Evolutionary conservation across 2,888 invertebrate genomes (phyloP).

Genomic region (Folsomia candida): DNA sequence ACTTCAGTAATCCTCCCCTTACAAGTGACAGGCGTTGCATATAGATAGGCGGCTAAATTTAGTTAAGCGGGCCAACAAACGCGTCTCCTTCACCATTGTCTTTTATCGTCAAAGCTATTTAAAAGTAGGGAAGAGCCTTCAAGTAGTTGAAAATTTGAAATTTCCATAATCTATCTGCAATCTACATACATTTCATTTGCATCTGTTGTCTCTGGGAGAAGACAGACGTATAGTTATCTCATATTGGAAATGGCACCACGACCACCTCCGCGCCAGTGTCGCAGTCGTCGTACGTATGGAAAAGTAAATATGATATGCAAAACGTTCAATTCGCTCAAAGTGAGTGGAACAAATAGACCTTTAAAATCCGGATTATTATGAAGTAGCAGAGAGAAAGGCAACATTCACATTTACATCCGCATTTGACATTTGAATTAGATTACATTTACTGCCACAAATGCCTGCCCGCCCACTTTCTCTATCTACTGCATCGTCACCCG

Average conservation of each 20-base stretch:
- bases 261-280: not conserved
- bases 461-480: not conserved
- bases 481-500: too few species aligned
- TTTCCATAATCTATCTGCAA: conserved; percentile 3
- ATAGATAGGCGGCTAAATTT: too few species aligned
- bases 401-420: conserved; percentile 3
- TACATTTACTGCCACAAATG: conserved; percentile 2
- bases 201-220: conserved; percentile 1
- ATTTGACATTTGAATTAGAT: conserved; percentile 15
- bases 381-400: not conserved
- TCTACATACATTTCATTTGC: conserved; percentile 5
- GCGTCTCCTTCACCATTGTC: too few species aligned
- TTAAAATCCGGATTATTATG: conserved; percentile 6
- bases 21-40: too few species aligned
- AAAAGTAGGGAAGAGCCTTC: not conserved
- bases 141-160: not conserved
- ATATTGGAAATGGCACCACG: not conserved
- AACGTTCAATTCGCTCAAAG: not conserved
- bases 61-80: too few species aligned
- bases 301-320: conserved; percentile 7
- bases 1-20: too few species aligned
- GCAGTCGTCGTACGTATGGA: too few species aligned
- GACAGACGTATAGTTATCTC: not conserved
- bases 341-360: not conserved
- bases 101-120: not conserved